These are phyloP conservation scores for Marmota flaviventris DNA, from an alignment of 2,113 vertebrate species.

Conservation along the genomic window DNA sequence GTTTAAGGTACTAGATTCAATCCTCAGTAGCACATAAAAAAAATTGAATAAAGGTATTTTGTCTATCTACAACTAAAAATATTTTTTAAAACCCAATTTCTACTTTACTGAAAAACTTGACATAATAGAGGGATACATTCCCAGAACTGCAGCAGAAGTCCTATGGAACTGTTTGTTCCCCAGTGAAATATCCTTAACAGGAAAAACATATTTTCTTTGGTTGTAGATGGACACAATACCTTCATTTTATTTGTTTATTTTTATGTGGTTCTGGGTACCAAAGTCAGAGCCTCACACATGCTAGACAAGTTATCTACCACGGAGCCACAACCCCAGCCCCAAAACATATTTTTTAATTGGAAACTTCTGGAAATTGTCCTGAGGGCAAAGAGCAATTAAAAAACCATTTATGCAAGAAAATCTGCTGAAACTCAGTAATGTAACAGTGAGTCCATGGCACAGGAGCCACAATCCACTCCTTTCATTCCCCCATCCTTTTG, in stretches of 20 bases:
- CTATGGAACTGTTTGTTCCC: neutral
- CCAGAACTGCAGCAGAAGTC: neutral
- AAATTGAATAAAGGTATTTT: too few relatives aligned
- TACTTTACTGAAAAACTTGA: neutral
- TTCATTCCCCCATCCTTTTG: neutral
- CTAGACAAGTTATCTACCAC: too few relatives aligned
- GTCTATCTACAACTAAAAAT: too few relatives aligned
- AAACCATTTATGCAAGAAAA: conserved; percentile 60
- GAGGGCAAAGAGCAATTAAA: conserved; percentile 3
- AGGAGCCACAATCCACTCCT: neutral
- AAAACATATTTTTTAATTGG: neutral
- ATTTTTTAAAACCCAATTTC: neutral
- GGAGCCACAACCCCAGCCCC: too few relatives aligned
- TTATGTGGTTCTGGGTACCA: too few relatives aligned
- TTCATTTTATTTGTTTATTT: too few relatives aligned
- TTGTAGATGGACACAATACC: too few relatives aligned
- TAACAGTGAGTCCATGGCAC: neutral
- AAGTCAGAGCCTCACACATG: too few relatives aligned
- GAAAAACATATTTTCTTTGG: neutral
- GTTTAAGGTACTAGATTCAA: too few relatives aligned
- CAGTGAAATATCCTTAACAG: conserved; percentile 44
- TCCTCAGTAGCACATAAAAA: too few relatives aligned
- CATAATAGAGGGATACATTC: neutral
- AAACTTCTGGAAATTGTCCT: conserved; percentile 26
- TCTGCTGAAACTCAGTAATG: conserved; percentile 51